Base-by-base conservation (phyloP, 2,888 invertebrate genomes). In the Drosophila cyrtoloma region DNA sequence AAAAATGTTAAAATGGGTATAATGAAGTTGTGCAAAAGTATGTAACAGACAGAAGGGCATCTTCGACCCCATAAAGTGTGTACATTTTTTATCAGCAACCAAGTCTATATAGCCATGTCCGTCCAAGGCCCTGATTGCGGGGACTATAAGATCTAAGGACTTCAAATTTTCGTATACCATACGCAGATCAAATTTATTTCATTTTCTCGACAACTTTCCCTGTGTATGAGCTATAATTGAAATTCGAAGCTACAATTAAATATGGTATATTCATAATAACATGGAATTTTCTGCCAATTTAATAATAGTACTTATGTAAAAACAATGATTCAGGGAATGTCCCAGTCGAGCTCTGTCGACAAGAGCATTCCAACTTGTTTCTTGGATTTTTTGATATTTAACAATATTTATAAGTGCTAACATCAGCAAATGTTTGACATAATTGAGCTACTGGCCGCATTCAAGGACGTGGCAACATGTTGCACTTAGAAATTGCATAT, bases 371-470 rank as follows among this genome's bases (percentile, higher is more conserved):
- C 22, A 16, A 22, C 22, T 47, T 7, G 7, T 9, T 26, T 5
- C 16, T 42, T 22, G 2, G 22, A 22, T 32, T 12, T n/a, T 58
- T 30, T 22, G 12, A 12, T 30, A 39, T 57, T 57, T 77, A 80
- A 72, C 77, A 70, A 69, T 74, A 75, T 81, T 86, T 79, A 84
- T 83, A 75, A 78, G 62, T 69, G 76, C 64, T 73, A 71, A 70
- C 62, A 66, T 44, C 44, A 73, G 55, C 72, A 81, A 72, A 64
- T 80, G 69, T 77, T 57, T 79, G 82, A 74, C 83, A 80, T 81
- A 83, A 86, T 83, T 86, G 74, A 53, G 51, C 61, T 58, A 60
- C 62, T 56, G 44, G 65, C 60, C 62, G 44, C 26, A 53, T 44
- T 63, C 75, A 80, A 78, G 70, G 75, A 80, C 82, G 68, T 80